These are phyloP conservation scores for Siniperca knerii DNA, from an alignment of 2,113 vertebrate genomes.

Conservation along the genomic window DNA sequence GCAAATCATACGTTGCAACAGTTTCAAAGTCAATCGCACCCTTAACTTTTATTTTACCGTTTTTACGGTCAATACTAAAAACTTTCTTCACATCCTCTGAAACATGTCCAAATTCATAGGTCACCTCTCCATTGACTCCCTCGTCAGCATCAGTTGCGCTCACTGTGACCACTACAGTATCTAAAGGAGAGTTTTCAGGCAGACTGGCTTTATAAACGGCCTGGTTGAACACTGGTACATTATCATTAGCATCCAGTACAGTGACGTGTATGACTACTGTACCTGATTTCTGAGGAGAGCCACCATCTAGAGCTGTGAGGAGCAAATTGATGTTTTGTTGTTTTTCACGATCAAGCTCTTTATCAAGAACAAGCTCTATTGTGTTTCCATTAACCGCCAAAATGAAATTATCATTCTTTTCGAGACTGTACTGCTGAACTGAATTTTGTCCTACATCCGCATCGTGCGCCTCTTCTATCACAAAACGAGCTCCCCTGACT, in stretches of 20 bases:
- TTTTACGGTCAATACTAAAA: conserved; percentile 76
- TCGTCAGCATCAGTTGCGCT: conserved; percentile 85
- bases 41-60: too few species aligned
- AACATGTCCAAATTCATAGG: conserved; percentile 81
- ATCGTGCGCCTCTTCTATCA: conserved; percentile 80
- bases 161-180: conserved; percentile 67
- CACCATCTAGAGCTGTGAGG: conserved; percentile 74
- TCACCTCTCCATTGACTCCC: conserved; percentile 81
- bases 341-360: conserved; percentile 73
- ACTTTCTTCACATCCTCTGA: conserved; percentile 71
- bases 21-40: conserved; percentile 61
- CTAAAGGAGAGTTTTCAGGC: conserved; percentile 60
- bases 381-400: conserved; percentile 52
- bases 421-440: conserved; percentile 75
- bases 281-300: conserved; percentile 50
- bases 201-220: conserved; percentile 55
- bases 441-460: conserved; percentile 79
- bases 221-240: conserved; percentile 45
- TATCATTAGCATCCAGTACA: conserved; percentile 13
- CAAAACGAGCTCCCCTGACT: conserved; percentile 69
- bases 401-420: conserved; percentile 74
- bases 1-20: conserved; percentile 62
- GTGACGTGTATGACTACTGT: not conserved
- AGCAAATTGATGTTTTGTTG: conserved; percentile 52
- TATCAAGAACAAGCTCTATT: conserved; percentile 74